These are phyloP conservation scores for Protosalanx chinensis DNA, from an alignment of 2,797 vertebrate species.

Conservation along the genomic window DNA sequence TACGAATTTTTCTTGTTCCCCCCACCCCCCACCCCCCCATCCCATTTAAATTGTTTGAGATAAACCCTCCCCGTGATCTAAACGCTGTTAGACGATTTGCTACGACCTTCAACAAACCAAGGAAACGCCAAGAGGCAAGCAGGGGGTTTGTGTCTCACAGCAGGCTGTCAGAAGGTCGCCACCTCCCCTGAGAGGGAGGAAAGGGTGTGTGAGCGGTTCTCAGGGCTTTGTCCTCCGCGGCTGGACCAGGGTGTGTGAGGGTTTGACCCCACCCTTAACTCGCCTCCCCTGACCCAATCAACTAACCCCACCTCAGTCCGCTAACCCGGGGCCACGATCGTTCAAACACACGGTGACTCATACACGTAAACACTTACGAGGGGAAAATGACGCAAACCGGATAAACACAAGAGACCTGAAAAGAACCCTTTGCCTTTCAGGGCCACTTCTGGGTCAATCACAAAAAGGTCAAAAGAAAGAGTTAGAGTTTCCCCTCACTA, in stretches of 20 bases:
- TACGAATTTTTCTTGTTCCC: too few relatives aligned
- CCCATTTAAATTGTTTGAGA: too few relatives aligned
- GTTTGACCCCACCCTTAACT: conserved; percentile 2
- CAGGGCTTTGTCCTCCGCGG: conserved; percentile 28
- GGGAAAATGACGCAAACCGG: not conserved
- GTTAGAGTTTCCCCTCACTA: conserved; percentile 25
- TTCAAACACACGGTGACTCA: conserved; percentile 1
- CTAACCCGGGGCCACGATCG: conserved; percentile 20
- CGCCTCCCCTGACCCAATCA: not conserved
- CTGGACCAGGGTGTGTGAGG: not conserved
- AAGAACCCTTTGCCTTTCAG: conserved; percentile 56
- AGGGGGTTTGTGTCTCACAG: conserved; percentile 14
- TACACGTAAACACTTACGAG: conserved; percentile 19
- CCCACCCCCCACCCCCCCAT: too few relatives aligned
- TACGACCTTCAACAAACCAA: conserved; percentile 43
- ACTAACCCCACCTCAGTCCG: not conserved
- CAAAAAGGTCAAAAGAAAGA: conserved; percentile 51
- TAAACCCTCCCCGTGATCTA: too few relatives aligned
- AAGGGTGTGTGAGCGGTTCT: conserved; percentile 38
- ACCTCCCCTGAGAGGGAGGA: conserved; percentile 33
- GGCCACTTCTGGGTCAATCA: conserved; percentile 36
- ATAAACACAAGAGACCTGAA: conserved; percentile 22
- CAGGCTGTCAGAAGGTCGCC: conserved; percentile 35
- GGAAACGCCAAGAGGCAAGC: conserved; percentile 35
- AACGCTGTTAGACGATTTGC: too few relatives aligned